Conservation (phyloP, 2,888 invertebrate species). For the Synergus itoensis region DNA sequence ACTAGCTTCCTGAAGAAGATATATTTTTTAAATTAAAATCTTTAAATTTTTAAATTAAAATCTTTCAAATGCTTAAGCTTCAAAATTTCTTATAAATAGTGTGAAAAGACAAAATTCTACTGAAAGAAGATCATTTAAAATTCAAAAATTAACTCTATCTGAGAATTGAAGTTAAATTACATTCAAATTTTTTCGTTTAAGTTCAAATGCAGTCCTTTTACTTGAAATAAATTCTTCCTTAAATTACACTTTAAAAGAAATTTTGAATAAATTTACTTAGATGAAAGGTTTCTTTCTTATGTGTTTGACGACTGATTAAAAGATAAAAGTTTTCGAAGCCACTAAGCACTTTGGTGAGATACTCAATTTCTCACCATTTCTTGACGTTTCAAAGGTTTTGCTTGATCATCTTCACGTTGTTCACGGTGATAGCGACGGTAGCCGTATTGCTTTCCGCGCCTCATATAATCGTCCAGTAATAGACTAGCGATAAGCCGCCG, state of each 20-base stretch:
- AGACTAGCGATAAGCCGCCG: slow-evolving; percentile 71
- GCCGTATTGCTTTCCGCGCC: slow-evolving; percentile 95
- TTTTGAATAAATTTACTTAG: background rate
- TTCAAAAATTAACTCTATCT: background rate
- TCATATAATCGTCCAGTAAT: slow-evolving; percentile 96
- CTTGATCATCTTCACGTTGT: slow-evolving; percentile 96
- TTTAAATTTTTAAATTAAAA: too few relatives aligned
- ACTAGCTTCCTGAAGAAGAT: too few relatives aligned
- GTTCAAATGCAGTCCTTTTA: slow-evolving; percentile 24
- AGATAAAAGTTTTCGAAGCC: background rate
- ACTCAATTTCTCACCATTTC: background rate
- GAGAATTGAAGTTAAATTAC: background rate
- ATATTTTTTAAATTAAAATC: too few relatives aligned
- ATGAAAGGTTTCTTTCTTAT: background rate
- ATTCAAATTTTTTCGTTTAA: slow-evolving; percentile 19
- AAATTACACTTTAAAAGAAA: slow-evolving; percentile 20
- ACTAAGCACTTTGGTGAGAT: background rate
- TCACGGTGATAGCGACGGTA: slow-evolving; percentile 95
- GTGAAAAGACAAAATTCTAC: background rate
- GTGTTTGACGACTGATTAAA: background rate
- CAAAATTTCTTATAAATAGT: background rate
- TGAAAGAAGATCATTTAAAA: background rate
- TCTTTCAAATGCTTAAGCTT: too few relatives aligned
- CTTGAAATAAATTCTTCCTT: slow-evolving; percentile 23
- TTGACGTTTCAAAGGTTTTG: slow-evolving; percentile 85